Evolutionary conservation across 2,797 vertebrate species (phyloP).

Genomic region (Neosilurus hyrtlii): DNA sequence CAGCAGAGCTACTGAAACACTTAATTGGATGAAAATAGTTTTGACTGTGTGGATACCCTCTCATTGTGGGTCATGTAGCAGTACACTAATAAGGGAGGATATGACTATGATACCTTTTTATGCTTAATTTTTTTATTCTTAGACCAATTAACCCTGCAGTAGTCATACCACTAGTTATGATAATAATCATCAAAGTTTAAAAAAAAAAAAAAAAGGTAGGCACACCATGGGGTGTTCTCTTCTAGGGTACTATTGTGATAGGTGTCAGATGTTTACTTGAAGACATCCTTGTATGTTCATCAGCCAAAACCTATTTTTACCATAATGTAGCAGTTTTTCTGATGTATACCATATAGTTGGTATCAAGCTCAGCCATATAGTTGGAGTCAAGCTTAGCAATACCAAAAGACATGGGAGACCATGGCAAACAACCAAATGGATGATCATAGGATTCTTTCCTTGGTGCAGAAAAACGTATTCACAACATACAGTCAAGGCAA

Average conservation of each 20-base stretch:
- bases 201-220: neutral
- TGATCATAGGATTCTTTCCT: too few species aligned
- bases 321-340: neutral
- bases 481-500: too few species aligned
- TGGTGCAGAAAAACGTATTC: too few species aligned
- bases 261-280: too few species aligned
- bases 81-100: neutral
- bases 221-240: neutral
- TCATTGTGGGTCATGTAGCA: neutral
- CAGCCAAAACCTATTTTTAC: neutral
- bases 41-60: neutral
- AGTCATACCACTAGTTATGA: neutral
- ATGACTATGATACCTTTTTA: neutral
- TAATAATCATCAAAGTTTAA: neutral
- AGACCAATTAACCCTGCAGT: neutral
- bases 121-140: neutral
- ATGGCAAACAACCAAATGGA: too few species aligned
- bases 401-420: too few species aligned
- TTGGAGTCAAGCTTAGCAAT: too few species aligned
- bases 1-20: neutral
- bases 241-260: neutral
- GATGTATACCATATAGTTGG: too few species aligned
- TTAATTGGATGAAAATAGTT: slow-evolving; percentile 8
- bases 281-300: neutral
- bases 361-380: too few species aligned